Evolutionary conservation across 37 sponge, comb jelly and placozoan genomes (phyloP), one percentile per base, ranked within the genome.

Genomic region (Chondrosia reniformis): DNA sequence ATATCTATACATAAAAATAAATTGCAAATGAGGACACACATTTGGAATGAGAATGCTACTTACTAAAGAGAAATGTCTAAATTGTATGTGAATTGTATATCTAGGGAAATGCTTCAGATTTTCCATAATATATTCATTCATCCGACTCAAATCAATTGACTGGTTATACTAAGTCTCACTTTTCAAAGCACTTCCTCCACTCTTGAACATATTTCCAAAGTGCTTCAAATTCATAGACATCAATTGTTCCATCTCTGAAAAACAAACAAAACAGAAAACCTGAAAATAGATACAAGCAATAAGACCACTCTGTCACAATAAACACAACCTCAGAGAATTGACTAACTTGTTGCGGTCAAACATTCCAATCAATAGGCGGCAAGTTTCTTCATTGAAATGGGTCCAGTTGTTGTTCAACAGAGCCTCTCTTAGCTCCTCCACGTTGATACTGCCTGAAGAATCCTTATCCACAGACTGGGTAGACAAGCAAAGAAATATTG

Each of bases 201-300:
- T 95, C 93, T 55, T 95, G 84, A 1, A 95, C 77, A 63, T 95
- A 95, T 72, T 95, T 89, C 96, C 92, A 92, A 24, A 95, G 85
- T 13, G 87, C 63, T 19, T 81, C 84, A 89, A 95, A 95, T 75
- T 95, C 96, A 32, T 86, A 28, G 1, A 95, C 55, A 66, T 95
- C 96, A 84, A 95, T 95, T 15, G 92, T 83, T 13, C 96, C 96
- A 83, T 85, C 82, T 44, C 90, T 89, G 44, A 1, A 76, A 10
- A 4, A 75, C 33, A 7, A 21, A 27, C 55, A 49, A 25, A 37
- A 32, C 4, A 8, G 30, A 1, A 75, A 17, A 6, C 4, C 12
- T 40, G 24, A 22, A 40, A 22, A 66, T 25, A 40, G 2, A 25
- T 69, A 2, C 4, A 5, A 7, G 38, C 40, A 37, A 7, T 37